Evolutionary conservation across 2,797 vertebrate genomes (phyloP).

Genomic region (Urosaurus nigricauda): DNA sequence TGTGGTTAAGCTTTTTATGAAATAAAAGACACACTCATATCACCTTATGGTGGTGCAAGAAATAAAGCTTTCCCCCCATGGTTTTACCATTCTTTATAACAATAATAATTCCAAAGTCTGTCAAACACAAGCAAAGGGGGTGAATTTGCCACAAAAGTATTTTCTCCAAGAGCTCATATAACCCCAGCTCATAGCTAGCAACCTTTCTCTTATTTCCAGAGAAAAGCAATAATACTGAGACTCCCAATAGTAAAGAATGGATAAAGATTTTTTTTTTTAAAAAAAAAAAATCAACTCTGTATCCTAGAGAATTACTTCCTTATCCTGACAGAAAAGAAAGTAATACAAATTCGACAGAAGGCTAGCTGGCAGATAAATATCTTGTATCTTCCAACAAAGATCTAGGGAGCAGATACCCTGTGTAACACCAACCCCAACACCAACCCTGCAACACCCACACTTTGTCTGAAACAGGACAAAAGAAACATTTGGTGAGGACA

Average conservation of each 20-base stretch:
- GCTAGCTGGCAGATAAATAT: background rate
- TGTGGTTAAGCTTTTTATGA: background rate
- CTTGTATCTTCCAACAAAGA: background rate
- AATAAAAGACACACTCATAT: background rate
- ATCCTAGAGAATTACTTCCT: constrained; percentile 26
- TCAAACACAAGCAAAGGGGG: constrained; percentile 21
- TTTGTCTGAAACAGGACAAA: no score
- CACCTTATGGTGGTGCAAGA: background rate
- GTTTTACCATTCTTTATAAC: constrained; percentile 55
- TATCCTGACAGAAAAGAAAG: background rate
- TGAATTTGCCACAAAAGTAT: constrained; percentile 42
- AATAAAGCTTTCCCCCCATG: constrained; percentile 55
- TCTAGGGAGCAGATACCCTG: no score
- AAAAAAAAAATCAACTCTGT: accelerated
- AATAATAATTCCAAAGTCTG: constrained; percentile 49
- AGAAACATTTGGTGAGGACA: no score
- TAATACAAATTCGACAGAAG: background rate
- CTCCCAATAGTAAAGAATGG: constrained; percentile 46
- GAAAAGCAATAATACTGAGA: constrained; percentile 60
- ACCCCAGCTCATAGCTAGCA: constrained; percentile 46
- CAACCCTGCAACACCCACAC: no score
- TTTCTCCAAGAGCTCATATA: constrained; percentile 42
- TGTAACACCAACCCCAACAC: no score
- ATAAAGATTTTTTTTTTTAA: no score
- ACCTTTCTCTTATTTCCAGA: constrained; percentile 49